A percentile compares a stretch with the other conserved stretches of the same genome.
Evolutionary conservation across 2,797 vertebrate genomes (phyloP).

Genomic region (Liasis olivaceus): DNA sequence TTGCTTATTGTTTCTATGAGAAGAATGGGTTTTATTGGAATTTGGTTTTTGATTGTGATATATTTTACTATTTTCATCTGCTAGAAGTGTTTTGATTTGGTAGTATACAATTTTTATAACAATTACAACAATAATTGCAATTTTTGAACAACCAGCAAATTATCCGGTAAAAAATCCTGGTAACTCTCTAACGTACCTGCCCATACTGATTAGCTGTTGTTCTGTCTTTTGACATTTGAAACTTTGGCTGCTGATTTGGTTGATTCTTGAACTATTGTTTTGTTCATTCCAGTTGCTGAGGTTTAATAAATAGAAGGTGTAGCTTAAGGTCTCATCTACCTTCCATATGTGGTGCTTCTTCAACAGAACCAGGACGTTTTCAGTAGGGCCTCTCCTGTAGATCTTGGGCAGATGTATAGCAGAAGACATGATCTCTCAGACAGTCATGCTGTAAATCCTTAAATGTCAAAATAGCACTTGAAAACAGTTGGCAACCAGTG

Average conservation of each 20-base stretch:
- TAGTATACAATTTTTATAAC: neutral
- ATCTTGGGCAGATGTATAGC: neutral
- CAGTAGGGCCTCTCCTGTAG: neutral
- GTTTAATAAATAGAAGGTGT: neutral
- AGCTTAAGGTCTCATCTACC: too few species aligned
- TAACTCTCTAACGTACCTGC: neutral
- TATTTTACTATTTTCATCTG: neutral
- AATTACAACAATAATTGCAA: neutral
- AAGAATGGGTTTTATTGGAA: neutral
- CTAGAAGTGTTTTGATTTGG: neutral
- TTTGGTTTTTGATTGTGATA: neutral
- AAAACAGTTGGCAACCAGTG: neutral
- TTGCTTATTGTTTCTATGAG: neutral
- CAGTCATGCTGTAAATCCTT: neutral
- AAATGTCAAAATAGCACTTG: neutral
- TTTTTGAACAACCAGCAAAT: neutral
- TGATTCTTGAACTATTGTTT: neutral
- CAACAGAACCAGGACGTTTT: neutral
- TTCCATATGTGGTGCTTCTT: neutral
- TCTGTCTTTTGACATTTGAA: neutral
- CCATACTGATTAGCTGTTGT: neutral
- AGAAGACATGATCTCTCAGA: neutral
- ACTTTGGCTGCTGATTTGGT: neutral
- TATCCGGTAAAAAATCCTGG: neutral
- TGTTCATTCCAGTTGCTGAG: neutral